Conservation (phyloP, 2,113 vertebrate genomes). For the Elachura formosa region DNA sequence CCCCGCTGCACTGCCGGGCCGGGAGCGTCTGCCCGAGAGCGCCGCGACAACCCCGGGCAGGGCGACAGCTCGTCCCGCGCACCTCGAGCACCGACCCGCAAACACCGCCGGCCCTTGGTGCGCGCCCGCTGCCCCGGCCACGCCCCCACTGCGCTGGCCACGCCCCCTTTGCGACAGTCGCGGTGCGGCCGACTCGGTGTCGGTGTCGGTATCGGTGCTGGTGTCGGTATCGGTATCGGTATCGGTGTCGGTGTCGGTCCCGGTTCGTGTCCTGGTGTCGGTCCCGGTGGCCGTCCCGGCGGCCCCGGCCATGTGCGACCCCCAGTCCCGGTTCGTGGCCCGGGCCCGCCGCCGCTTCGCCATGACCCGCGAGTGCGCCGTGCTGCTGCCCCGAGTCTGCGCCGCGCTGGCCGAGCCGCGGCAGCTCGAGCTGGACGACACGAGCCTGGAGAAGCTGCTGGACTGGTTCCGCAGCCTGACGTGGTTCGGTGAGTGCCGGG, state of each 20-base stretch:
- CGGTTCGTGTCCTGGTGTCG: accelerated
- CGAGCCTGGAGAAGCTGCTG: constrained; percentile 89
- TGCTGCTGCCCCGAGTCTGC: constrained; percentile 83
- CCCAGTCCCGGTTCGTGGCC: neutral
- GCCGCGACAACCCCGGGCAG: too few relatives aligned
- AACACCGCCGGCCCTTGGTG: neutral
- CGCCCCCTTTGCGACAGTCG: constrained; percentile 12
- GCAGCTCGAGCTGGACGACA: constrained; percentile 82
- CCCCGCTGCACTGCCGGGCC: neutral
- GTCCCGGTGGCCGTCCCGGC: too few relatives aligned
- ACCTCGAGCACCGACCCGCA: accelerated
- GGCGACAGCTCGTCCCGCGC: too few relatives aligned
- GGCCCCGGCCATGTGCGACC: neutral
- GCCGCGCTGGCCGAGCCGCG: constrained; percentile 74
- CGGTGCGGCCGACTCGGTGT: neutral
- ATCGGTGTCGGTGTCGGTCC: accelerated
- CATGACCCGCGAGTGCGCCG: constrained; percentile 82
- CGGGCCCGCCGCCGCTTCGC: neutral
- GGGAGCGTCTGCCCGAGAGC: too few relatives aligned
- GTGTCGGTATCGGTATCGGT: too few relatives aligned
- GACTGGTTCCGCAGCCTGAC: constrained; percentile 84
- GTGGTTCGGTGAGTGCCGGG: constrained; percentile 47
- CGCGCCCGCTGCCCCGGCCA: too few relatives aligned
- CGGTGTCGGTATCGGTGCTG: accelerated
- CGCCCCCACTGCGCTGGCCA: neutral